phyloP scores from a whole-genome alignment of 2,113 vertebrate genomes.

The Bothrops jararaca region DNA sequence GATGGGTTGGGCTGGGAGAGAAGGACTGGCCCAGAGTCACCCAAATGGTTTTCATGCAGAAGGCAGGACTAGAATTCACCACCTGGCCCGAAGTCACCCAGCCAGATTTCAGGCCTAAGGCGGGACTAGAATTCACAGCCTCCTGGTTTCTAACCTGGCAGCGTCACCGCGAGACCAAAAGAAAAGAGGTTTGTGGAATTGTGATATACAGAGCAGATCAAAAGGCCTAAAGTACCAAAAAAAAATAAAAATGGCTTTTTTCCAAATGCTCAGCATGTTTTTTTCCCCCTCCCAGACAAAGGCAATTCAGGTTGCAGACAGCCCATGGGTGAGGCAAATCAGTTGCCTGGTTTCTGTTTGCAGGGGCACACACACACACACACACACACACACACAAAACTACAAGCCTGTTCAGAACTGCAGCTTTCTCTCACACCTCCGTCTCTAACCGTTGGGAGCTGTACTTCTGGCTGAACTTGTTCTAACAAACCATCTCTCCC shows the following conservation, averaged over 20 bases:
- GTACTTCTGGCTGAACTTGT: slow-evolving; percentile 3
- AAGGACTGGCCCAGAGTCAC: not conserved
- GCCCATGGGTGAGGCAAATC: not conserved
- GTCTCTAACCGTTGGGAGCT: not conserved
- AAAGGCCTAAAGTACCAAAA: not conserved
- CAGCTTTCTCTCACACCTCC: not conserved
- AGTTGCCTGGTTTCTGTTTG: not conserved
- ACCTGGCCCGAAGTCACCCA: not conserved
- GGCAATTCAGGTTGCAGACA: not conserved
- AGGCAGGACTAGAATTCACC: not conserved
- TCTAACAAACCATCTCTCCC: not conserved
- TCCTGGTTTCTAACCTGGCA: not conserved
- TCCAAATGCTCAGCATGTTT: not conserved
- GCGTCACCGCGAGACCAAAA: not conserved
- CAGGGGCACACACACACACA: not conserved
- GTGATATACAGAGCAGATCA: not conserved
- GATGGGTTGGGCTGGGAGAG: not conserved
- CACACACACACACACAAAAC: not conserved
- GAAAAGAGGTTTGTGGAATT: not conserved
- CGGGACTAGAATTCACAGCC: not conserved
- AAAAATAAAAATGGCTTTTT: not conserved
- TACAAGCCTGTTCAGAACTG: not conserved
- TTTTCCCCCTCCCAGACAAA: not conserved
- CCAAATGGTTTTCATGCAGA: not conserved
- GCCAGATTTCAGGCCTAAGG: not conserved